Evolutionary conservation across 1,140 invertebrate species (phyloP).

Genomic region (Schmidtea mediterranea): DNA sequence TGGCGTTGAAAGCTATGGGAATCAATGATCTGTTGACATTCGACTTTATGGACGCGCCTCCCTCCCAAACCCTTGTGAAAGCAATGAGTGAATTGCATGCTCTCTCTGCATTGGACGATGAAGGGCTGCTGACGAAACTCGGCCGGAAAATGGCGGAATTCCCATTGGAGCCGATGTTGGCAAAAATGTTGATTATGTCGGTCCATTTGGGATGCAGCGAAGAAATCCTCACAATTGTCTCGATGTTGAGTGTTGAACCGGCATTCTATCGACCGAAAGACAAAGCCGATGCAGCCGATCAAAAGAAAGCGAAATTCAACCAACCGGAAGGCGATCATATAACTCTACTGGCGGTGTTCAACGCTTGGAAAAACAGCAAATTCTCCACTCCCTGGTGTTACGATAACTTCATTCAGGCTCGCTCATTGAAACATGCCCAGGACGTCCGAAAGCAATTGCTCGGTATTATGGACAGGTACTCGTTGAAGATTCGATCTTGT

Average conservation of each 20-base stretch:
- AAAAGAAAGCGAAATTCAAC: conserved; percentile 85
- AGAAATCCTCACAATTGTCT: conserved; percentile 88
- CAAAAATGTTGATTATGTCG: conserved; percentile 96
- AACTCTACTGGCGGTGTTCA: conserved; percentile 86
- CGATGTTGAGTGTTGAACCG: conserved; percentile 93
- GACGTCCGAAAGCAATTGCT: conserved; percentile 90
- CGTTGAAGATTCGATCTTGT: conserved; percentile 80
- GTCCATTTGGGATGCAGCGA: conserved; percentile 91
- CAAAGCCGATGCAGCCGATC: conserved; percentile 85
- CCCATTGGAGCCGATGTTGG: conserved; percentile 85
- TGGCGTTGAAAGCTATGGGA: conserved; percentile 94
- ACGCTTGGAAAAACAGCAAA: conserved; percentile 97
- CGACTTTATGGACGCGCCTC: conserved; percentile 98
- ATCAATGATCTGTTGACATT: conserved; percentile 98
- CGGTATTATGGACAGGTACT: conserved; percentile 87
- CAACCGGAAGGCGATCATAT: conserved; percentile 92
- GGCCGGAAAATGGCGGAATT: conserved; percentile 95
- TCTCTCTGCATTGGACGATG: conserved; percentile 77
- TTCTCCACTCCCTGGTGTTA: conserved; percentile 98
- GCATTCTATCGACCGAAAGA: conserved; percentile 77
- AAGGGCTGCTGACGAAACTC: conserved; percentile 67
- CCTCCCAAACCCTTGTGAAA: conserved; percentile 65
- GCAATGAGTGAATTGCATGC: conserved; percentile 87
- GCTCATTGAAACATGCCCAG: conserved; percentile 80
- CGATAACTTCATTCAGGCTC: conserved; percentile 91